phyloP scores from a whole-genome alignment of 2,797 vertebrate species.

The Sebastes diaconus region DNA sequence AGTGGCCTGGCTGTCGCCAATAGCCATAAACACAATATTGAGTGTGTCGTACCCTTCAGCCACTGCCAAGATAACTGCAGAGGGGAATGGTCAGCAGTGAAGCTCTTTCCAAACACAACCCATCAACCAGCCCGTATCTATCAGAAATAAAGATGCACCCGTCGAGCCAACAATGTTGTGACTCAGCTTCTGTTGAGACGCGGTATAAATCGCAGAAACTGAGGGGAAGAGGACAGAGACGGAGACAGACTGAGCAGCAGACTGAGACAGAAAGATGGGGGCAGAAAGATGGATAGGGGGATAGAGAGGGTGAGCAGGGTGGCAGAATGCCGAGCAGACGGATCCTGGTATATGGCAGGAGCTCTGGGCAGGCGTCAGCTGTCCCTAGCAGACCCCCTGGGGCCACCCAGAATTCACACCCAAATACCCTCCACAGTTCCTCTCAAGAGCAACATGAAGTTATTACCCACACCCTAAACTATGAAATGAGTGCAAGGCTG shows the following conservation, averaged over 20 bases:
- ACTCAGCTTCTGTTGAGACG: constrained; percentile 47
- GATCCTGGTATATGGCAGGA: constrained; percentile 77
- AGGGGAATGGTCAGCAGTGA: constrained; percentile 65
- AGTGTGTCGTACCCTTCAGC: constrained; percentile 70
- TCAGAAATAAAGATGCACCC: constrained; percentile 61
- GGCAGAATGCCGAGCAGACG: constrained; percentile 79
- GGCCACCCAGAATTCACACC: constrained; percentile 72
- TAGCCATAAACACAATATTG: constrained; percentile 79
- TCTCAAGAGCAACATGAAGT: constrained; percentile 56
- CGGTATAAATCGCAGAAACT: constrained; percentile 30
- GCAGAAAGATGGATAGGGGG: constrained; percentile 68
- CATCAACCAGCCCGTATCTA: constrained; percentile 35
- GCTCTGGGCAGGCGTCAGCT: constrained; percentile 79
- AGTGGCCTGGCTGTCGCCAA: constrained; percentile 63
- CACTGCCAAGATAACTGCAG: constrained; percentile 71
- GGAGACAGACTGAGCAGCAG: constrained; percentile 70
- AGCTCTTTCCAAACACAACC: constrained; percentile 63
- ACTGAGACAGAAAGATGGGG: constrained; percentile 68
- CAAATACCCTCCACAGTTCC: constrained; percentile 60
- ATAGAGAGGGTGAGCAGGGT: constrained; percentile 69
- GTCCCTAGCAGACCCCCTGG: constrained; percentile 75
- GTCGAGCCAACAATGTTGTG: constrained; percentile 62
- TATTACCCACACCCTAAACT: constrained; percentile 62
- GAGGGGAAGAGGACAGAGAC: constrained; percentile 41
- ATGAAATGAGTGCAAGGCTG: constrained; percentile 23